A percentile compares a stretch with the other conserved stretches of the same genome.
These are phyloP conservation scores for Loxodonta africana DNA, from an alignment of 2,113 vertebrate genomes.

Conservation along the genomic window DNA sequence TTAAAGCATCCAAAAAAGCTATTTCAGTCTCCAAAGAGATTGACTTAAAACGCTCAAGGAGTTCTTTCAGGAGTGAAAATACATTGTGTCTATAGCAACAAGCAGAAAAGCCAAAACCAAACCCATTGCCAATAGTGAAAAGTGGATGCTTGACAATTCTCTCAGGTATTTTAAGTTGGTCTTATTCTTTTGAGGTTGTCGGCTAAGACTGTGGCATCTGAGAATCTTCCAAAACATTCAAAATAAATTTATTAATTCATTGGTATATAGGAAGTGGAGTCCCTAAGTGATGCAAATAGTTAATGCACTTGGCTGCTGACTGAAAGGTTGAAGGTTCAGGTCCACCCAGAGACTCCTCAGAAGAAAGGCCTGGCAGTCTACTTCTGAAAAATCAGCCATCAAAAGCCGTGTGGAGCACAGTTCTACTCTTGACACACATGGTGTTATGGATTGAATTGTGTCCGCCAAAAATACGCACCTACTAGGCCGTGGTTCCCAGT, in stretches of 20 bases:
- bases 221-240: not conserved
- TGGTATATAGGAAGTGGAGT: not conserved
- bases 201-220: not conserved
- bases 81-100: not conserved
- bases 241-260: not conserved
- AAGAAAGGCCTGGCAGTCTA: not conserved
- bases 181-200: slow-evolving; percentile 17
- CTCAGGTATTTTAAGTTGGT: not conserved
- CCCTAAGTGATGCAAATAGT: not conserved
- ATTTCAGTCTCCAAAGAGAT: not conserved
- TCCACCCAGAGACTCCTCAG: not conserved
- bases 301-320: not conserved
- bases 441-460: not conserved
- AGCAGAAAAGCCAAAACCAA: not conserved
- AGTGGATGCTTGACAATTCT: not conserved
- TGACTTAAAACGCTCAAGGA: not conserved
- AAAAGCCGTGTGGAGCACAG: not conserved
- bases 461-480: no score
- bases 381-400: not conserved
- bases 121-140: not conserved
- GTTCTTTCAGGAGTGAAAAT: slow-evolving; percentile 35
- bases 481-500: no score
- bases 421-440: not conserved
- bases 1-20: slow-evolving; percentile 1
- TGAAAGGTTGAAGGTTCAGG: not conserved